Evolutionary conservation across 2,888 invertebrate genomes (phyloP).

Genomic region (Himalopsyche anomala): DNA sequence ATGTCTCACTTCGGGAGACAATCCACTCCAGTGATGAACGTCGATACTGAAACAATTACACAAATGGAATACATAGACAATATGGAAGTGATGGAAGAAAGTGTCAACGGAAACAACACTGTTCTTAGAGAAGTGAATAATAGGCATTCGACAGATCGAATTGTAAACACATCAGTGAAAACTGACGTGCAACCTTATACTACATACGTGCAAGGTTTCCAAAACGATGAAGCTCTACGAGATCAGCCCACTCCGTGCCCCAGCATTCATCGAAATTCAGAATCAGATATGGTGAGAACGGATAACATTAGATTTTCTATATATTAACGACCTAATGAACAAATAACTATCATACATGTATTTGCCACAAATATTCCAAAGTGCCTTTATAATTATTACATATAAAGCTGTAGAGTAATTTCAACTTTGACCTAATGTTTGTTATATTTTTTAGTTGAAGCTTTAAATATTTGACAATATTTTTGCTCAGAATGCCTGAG

Average conservation of each 20-base stretch:
- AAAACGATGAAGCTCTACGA: neutral
- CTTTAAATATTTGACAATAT: too few species aligned
- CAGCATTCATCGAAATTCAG: conserved; percentile 20
- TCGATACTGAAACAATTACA: neutral
- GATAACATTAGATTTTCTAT: too few species aligned
- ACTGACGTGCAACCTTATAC: neutral
- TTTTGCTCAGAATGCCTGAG: too few species aligned
- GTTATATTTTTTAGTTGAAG: too few species aligned
- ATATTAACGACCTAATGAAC: too few species aligned
- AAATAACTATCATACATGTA: too few species aligned
- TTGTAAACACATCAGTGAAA: neutral
- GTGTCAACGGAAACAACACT: conserved; percentile 4
- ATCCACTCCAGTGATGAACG: neutral
- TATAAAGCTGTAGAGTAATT: too few species aligned
- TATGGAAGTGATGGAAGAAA: neutral
- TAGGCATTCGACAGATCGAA: conserved; percentile 4
- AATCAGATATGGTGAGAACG: conserved; percentile 52
- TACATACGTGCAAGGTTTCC: neutral
- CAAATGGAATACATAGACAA: conserved; percentile 39
- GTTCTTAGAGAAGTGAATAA: conserved; percentile 48
- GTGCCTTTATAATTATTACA: too few species aligned
- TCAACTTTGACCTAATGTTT: too few species aligned
- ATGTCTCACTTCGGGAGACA: neutral
- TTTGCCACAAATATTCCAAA: too few species aligned
- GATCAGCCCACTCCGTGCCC: neutral